These are phyloP conservation scores for Knipowitschia caucasica DNA, from an alignment of 2,797 vertebrate genomes.

Conservation along the genomic window DNA sequence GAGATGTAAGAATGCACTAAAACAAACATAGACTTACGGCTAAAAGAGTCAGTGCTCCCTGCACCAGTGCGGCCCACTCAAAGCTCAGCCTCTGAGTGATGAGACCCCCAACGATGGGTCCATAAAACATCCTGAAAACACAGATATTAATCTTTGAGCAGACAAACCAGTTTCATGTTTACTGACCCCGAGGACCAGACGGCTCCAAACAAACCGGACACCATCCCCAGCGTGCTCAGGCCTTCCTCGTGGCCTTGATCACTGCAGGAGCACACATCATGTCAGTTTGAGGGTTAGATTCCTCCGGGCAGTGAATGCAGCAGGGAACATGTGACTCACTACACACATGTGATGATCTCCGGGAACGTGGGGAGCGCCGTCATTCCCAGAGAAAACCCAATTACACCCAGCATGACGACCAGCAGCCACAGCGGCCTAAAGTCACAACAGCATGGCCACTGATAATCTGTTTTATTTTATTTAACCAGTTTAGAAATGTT, in stretches of 20 bases:
- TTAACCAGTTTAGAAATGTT: no score
- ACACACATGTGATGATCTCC: slow-evolving; percentile 84
- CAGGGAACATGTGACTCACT: slow-evolving; percentile 78
- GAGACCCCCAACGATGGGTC: slow-evolving; percentile 71
- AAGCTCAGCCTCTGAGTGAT: slow-evolving; percentile 73
- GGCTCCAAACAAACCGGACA: slow-evolving; percentile 87
- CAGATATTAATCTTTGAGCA: neutral
- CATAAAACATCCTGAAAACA: slow-evolving; percentile 74
- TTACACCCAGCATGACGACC: slow-evolving; percentile 80
- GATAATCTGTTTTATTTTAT: no score
- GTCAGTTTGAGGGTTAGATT: neutral
- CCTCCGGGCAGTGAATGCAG: neutral
- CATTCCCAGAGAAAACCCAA: slow-evolving; percentile 88
- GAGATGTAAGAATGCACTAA: no score
- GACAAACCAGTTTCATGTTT: neutral
- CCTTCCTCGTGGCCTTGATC: slow-evolving; percentile 89
- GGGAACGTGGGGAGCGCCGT: slow-evolving; percentile 86
- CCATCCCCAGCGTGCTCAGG: slow-evolving; percentile 88
- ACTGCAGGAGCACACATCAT: slow-evolving; percentile 59
- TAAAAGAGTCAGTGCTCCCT: slow-evolving; percentile 63
- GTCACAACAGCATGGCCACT: no score
- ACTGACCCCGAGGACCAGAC: slow-evolving; percentile 84
- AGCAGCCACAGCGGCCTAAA: slow-evolving; percentile 90
- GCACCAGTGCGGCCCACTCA: slow-evolving; percentile 71
- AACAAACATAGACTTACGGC: no score